Evolutionary conservation across 1,140 invertebrate genomes (phyloP), one percentile per base, ranked within the genome.

Genomic region (Dendrolimus kikuchii): DNA sequence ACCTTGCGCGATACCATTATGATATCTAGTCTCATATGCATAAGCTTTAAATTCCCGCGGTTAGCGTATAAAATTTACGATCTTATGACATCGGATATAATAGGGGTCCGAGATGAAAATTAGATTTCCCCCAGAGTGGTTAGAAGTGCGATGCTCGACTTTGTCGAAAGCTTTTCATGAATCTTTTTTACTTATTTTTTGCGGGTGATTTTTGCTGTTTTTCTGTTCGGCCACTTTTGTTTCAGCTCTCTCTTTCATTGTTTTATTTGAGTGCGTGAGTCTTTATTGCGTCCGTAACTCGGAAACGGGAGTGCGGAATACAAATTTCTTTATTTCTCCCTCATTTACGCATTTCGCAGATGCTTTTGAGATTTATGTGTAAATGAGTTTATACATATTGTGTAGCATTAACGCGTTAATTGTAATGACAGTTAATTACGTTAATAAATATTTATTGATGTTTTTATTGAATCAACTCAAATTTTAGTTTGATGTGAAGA

Each of bases 111-210:
- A 68, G 57, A 62, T 71, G 75, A 74, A 84, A 85, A 85, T 85
- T 85, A 76, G 77, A 85, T 85, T 85, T 78, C 68, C 67, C 62
- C 57, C 62, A 55, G 61, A 80, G 74, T 76, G 74, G 57, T 62
- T 66, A 53, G 49, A 54, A 74, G 73, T 74, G 71, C 61, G 56
- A 60, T 59, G 58, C 71, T 76, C 69, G 65, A 79, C 67, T 71
- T 77, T 73, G 77, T 81, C 68, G 71, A 74, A 73, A 68, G 70
- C 68, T 73, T 71, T 71, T 57, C 57, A 66, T 60, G 57, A 64
- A 52, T 60, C 49, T 60, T 56, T 56, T 56, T 53, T 46, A 9
- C 38, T 52, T 53, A 65, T 67, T 61, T 67, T 67, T 66, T 68
- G 49, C 58, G 55, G 52, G 64, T 71, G 72, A 65, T 66, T 65